A percentile compares a stretch with the other conserved stretches of the same genome.
Conservation (phyloP, 2,888 invertebrate species). For the Sesia bembeciformis region DNA sequence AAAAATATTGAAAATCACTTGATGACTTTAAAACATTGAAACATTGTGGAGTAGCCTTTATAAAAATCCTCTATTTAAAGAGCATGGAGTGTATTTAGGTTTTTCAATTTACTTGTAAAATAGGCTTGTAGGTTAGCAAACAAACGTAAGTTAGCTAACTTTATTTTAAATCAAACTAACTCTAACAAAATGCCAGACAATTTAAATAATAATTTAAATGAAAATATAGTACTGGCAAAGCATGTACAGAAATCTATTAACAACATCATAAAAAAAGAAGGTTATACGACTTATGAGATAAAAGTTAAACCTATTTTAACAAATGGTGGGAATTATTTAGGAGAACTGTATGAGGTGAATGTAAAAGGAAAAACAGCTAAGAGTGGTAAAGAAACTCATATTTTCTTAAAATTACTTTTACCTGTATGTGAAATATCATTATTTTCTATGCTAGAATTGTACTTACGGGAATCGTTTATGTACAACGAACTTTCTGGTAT, state of each 20-base stretch:
- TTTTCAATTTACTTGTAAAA: too few relatives aligned
- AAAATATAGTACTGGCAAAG: background rate
- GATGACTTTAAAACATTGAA: too few relatives aligned
- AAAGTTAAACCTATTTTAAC: conserved; percentile 1
- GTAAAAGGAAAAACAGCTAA: conserved; percentile 27
- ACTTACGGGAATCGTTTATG: conserved; percentile 23
- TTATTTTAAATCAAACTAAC: too few relatives aligned
- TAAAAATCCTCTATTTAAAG: too few relatives aligned
- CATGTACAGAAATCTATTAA: background rate
- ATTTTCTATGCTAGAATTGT: conserved; percentile 11
- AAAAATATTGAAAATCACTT: too few relatives aligned
- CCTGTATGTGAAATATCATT: background rate
- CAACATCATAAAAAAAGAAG: background rate
- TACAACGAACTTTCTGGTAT: conserved; percentile 23
- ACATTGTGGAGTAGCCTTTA: too few relatives aligned
- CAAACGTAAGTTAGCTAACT: too few relatives aligned
- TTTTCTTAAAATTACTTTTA: conserved; percentile 29
- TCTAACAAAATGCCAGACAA: too few relatives aligned
- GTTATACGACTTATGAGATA: background rate
- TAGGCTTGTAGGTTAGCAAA: too few relatives aligned
- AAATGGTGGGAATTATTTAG: conserved; percentile 34
- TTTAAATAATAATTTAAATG: too few relatives aligned
- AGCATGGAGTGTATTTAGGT: too few relatives aligned
- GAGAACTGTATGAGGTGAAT: conserved; percentile 26
- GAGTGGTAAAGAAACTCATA: conserved; percentile 25